A percentile compares a stretch with the other conserved stretches of the same genome.
phyloP scores from a whole-genome alignment of 2,888 invertebrate species.

The Clusia tigrina region DNA sequence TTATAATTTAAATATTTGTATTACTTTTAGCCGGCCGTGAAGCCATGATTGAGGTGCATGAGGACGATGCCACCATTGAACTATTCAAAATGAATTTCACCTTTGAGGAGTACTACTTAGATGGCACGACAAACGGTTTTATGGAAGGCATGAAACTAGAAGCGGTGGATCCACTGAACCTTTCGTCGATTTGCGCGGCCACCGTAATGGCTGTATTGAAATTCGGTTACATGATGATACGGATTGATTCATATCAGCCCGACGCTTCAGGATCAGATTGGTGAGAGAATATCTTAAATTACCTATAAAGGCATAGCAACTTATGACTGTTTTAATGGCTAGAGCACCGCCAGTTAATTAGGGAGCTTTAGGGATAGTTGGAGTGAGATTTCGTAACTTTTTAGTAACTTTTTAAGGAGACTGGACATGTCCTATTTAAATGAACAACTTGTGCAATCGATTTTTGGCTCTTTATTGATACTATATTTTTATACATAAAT shows the following conservation, averaged over 20 bases:
- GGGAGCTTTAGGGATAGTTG: too few species aligned
- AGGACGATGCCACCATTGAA: constrained; percentile 82
- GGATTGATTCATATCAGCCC: constrained; percentile 92
- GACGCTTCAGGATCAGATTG: constrained; percentile 88
- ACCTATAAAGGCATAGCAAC: too few species aligned
- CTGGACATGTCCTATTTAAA: too few species aligned
- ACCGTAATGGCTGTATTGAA: constrained; percentile 93
- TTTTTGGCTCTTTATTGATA: too few species aligned
- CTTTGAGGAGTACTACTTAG: constrained; percentile 66
- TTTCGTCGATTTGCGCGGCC: constrained; percentile 93
- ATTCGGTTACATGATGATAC: constrained; percentile 94
- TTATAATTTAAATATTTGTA: not conserved
- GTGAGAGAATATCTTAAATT: constrained; percentile 60
- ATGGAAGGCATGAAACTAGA: constrained; percentile 93
- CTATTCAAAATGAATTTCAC: constrained; percentile 76
- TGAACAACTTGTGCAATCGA: too few species aligned
- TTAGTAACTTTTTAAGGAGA: too few species aligned
- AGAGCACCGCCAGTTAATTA: too few species aligned
- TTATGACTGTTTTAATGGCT: too few species aligned
- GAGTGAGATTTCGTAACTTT: too few species aligned
- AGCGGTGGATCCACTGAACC: constrained; percentile 95
- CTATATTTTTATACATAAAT: too few species aligned
- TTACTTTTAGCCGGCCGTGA: constrained; percentile 59
- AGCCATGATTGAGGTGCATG: constrained; percentile 67
- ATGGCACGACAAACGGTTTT: constrained; percentile 69